phyloP scores from a whole-genome alignment of 2,113 vertebrate genomes.

The Corydoras maculifer region DNA sequence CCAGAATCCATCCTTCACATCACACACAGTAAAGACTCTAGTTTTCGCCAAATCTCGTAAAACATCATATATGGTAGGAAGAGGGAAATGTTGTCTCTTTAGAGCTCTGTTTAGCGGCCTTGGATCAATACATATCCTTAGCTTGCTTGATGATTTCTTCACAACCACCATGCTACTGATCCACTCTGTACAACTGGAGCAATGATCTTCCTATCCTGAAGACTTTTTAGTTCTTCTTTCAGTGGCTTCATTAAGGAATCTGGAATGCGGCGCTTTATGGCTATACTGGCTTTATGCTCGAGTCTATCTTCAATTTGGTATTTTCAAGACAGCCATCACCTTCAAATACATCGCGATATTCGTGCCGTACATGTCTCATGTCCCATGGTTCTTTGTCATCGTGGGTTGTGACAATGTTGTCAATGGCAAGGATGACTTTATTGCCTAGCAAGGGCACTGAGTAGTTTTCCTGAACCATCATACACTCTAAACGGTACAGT shows the following conservation, averaged over 20 bases:
- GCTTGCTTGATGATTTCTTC: no score
- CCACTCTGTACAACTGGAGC: no score
- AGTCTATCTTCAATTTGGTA: no score
- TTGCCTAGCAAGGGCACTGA: conserved; percentile 1
- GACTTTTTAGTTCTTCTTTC: no score
- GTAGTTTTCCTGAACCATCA: neutral
- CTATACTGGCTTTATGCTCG: no score
- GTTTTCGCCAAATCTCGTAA: neutral
- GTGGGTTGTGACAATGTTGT: neutral
- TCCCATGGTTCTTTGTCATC: neutral
- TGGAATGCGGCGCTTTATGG: no score
- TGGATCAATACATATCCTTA: no score
- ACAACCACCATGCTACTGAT: no score
- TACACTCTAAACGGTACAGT: neutral
- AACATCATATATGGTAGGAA: neutral
- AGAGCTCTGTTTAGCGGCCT: neutral
- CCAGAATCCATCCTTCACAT: neutral
- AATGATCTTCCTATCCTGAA: no score
- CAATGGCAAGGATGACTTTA: neutral
- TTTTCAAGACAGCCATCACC: neutral
- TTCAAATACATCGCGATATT: neutral
- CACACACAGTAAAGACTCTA: neutral
- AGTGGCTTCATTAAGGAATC: no score
- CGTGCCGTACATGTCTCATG: neutral
- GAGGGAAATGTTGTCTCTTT: neutral